phyloP scores from a whole-genome alignment of 2,797 vertebrate species.

The Tinamus major region DNA sequence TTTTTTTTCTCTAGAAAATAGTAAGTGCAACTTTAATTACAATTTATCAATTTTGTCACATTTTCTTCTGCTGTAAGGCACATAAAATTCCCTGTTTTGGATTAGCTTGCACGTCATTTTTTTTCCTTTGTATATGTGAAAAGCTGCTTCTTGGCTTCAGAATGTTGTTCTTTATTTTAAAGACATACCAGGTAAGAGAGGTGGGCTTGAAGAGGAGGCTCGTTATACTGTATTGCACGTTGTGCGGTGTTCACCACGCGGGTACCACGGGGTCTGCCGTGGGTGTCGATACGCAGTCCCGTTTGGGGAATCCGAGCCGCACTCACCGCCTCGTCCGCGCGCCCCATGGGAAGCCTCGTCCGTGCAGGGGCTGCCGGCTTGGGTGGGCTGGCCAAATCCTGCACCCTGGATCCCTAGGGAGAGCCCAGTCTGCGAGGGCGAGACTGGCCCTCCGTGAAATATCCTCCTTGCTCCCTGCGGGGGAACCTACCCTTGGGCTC shows the following conservation, averaged over 20 bases:
- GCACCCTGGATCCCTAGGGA: background rate
- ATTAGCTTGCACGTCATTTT: background rate
- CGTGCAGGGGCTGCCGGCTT: too few species aligned
- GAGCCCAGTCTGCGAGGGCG: too few species aligned
- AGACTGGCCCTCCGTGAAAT: background rate
- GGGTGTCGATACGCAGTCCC: background rate
- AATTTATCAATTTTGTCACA: background rate
- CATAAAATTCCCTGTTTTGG: background rate
- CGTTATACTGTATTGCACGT: background rate
- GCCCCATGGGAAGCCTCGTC: too few species aligned
- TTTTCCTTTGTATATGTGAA: background rate
- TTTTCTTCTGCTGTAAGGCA: background rate
- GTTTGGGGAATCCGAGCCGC: background rate
- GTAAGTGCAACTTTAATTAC: background rate
- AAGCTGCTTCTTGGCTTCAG: background rate
- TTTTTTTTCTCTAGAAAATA: background rate
- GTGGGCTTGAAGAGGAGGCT: background rate
- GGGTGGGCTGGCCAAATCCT: background rate
- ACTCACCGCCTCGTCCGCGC: accelerated
- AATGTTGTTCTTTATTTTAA: background rate
- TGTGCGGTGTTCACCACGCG: background rate
- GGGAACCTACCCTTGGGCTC: background rate
- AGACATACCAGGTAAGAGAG: accelerated
- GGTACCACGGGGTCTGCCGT: background rate
- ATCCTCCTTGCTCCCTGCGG: background rate